Evolutionary conservation across 2,113 vertebrate species (phyloP).

Genomic region (Leiothrix lutea): DNA sequence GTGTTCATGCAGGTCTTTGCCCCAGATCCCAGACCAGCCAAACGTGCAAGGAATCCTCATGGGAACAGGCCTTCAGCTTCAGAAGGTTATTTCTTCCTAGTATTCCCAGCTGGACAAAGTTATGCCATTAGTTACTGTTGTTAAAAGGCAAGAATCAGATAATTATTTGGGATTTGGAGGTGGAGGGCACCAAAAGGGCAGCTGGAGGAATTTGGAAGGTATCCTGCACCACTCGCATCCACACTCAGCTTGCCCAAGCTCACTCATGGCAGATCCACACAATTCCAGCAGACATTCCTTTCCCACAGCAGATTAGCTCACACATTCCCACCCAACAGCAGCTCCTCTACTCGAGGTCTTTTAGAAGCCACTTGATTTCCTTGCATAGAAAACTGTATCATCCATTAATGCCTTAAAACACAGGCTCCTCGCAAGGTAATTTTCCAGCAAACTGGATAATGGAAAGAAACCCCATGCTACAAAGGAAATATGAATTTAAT

Average conservation of each 20-base stretch:
- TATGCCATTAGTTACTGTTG: background rate
- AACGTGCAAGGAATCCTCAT: background rate
- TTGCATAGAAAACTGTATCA: background rate
- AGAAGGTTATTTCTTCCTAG: background rate
- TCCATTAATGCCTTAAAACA: background rate
- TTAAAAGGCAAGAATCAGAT: background rate
- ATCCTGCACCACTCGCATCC: background rate
- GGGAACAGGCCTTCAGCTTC: background rate
- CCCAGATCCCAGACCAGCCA: background rate
- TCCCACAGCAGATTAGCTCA: background rate
- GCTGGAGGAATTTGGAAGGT: background rate
- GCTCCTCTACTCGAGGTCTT: background rate
- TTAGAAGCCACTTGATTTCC: background rate
- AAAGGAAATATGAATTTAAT: slow-evolving; percentile 10
- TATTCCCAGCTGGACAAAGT: background rate
- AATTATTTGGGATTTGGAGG: background rate
- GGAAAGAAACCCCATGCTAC: slow-evolving; percentile 9
- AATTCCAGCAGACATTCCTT: background rate
- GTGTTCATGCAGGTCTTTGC: background rate
- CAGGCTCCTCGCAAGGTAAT: background rate
- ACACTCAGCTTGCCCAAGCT: background rate
- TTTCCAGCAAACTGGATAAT: slow-evolving; percentile 37
- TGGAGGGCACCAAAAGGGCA: background rate
- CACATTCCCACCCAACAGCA: background rate
- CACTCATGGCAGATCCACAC: background rate